Base-by-base conservation (phyloP, 2,113 vertebrate species). In the Hemibagrus wyckioides region DNA sequence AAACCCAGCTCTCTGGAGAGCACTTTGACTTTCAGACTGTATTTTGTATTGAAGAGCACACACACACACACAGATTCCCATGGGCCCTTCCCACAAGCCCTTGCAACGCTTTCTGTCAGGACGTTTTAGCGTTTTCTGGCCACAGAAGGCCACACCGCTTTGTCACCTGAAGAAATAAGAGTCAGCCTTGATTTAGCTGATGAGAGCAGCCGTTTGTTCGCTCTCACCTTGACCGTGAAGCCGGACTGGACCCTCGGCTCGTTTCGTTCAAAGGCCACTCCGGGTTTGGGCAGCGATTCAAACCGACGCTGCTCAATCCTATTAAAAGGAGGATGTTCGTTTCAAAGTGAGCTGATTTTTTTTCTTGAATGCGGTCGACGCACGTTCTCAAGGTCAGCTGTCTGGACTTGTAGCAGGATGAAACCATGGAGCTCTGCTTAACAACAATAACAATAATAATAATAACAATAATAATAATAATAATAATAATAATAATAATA, bases 101-200 rank as follows among this genome's bases (percentile, higher is more conserved):
- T 81, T 88, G 48, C 82, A 33, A 30, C 59, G 57, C 67, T 84
- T 57, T 82, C 85, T 90, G 90, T 91, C 92, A 91, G 89, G 90
- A 92, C 41, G 56, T 90, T 91, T 93, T 90, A 86, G 86, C 57
- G 76, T 86, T 90, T 88, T 87, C 83, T 80, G 82, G 54, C 39
- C 86, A 80, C 88, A 89, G 85, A 89, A 89, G 84, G 89, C 87
- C 85, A 80, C 79, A 54, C 84, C 85, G 88, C 86, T 93, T 90
- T 84, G 56, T 92, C 93, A 93, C 92, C 91, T 86, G 84, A 56
- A 93, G 91, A 94, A 92, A 94, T 93, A 94, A 93, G 94, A 94
- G 93, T 95, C 94, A 92, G 77, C 85, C 82, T 92, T 92, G 91
- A 95, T 95, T 95, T 94, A 93, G 90, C 91, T 95, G 94, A 94